Conservation (phyloP, 2,797 vertebrate genomes). For the Borostomias antarcticus region DNA sequence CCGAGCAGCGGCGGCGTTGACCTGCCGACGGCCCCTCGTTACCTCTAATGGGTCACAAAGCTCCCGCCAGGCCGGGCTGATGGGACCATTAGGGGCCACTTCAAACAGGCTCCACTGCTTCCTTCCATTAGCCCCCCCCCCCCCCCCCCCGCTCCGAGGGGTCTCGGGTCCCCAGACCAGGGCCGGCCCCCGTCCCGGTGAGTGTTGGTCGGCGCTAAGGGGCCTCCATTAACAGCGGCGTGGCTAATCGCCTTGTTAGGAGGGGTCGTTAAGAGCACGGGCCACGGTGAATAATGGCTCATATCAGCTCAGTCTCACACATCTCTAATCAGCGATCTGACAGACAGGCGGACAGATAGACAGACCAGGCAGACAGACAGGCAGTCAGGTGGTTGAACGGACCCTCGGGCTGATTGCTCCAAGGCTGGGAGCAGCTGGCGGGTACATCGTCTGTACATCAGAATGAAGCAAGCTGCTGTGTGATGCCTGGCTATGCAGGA, state of each 20-base stretch:
- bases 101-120: conserved; percentile 70
- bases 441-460: neutral
- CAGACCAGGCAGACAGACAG: conserved; percentile 12
- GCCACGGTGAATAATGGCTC: conserved; percentile 58
- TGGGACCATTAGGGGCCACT: conserved; percentile 62
- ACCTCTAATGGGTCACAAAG: conserved; percentile 77
- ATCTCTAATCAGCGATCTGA: conserved; percentile 75
- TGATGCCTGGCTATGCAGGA: no score
- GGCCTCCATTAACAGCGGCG: conserved; percentile 41
- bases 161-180: no score
- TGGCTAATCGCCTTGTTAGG: conserved; percentile 54
- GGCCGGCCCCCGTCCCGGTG: no score
- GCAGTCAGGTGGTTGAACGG: neutral
- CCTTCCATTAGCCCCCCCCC: conserved; percentile 61
- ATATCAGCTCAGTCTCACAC: conserved; percentile 59
- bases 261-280: conserved; percentile 48
- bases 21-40: conserved; percentile 72
- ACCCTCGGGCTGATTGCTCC: no score
- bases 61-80: conserved; percentile 69
- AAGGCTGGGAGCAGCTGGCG: no score
- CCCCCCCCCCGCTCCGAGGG: conserved; percentile 31
- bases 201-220: conserved; percentile 39
- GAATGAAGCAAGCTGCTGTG: no score
- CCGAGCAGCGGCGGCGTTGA: conserved; percentile 54
- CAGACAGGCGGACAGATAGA: conserved; percentile 11